Evolutionary conservation across 2,888 invertebrate genomes (phyloP).

Genomic region (Hipparchia semele): DNA sequence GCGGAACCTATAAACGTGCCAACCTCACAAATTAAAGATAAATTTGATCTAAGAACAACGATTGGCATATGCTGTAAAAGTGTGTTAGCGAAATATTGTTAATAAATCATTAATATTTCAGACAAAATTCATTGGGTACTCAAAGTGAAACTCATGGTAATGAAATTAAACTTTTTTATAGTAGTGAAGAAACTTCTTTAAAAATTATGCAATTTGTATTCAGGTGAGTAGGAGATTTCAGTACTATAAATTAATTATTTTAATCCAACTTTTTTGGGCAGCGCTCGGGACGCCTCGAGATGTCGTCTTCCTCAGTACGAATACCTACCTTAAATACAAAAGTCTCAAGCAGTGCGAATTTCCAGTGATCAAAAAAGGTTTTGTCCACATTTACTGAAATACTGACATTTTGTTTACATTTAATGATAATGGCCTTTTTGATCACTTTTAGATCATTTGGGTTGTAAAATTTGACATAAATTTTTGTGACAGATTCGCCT

Average conservation of each 20-base stretch:
- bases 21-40: slow-evolving; percentile 28
- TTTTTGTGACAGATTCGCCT: slow-evolving; percentile 16
- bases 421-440: too few relatives aligned
- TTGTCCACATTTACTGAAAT: too few relatives aligned
- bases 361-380: too few relatives aligned
- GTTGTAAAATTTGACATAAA: slow-evolving; percentile 4
- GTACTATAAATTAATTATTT: too few relatives aligned
- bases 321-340: too few relatives aligned
- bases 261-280: too few relatives aligned
- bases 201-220: background rate
- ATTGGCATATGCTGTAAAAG: background rate
- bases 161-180: background rate
- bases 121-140: background rate
- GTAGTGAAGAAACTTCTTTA: background rate
- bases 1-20: slow-evolving; percentile 66
- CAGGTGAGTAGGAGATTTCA: background rate
- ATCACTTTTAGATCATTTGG: background rate
- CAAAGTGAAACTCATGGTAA: background rate
- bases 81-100: background rate
- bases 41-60: slow-evolving; percentile 13
- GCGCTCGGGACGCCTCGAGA: too few relatives aligned
- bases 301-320: too few relatives aligned
- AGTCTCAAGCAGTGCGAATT: too few relatives aligned
- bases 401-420: too few relatives aligned
- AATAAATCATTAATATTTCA: background rate